Conservation (phyloP, 1,140 invertebrate species). For the Ladona fulva region DNA sequence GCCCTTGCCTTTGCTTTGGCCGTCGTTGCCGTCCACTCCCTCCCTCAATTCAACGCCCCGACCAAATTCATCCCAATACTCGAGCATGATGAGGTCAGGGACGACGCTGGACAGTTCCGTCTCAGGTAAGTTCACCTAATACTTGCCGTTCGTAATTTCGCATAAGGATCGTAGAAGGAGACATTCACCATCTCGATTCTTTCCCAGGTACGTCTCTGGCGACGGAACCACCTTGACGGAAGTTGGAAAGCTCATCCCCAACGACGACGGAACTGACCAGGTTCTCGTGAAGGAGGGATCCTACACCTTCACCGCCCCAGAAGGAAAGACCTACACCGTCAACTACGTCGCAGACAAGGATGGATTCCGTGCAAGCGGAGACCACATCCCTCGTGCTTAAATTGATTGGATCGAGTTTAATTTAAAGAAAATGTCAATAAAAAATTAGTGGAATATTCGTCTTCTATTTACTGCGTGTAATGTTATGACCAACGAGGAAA, state of each 20-base stretch:
- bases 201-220: background rate
- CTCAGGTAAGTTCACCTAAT: background rate
- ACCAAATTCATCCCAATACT: background rate
- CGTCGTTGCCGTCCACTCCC: too few species aligned
- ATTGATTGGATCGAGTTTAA: too few species aligned
- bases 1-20: too few species aligned
- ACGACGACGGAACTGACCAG: background rate
- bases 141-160: too few species aligned
- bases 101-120: background rate
- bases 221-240: background rate
- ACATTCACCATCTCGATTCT: too few species aligned
- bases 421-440: too few species aligned
- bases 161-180: too few species aligned
- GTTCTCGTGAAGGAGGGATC: conserved; percentile 24
- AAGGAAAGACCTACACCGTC: conserved; percentile 21
- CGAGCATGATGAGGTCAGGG: background rate
- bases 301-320: conserved; percentile 18
- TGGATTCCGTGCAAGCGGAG: conserved; percentile 27
- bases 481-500: too few species aligned
- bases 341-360: conserved; percentile 31
- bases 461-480: too few species aligned
- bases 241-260: background rate
- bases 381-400: conserved; percentile 24
- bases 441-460: too few species aligned
- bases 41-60: too few species aligned